Evolutionary conservation across 2,113 vertebrate species (phyloP), one percentile per base, ranked within the genome.

Genomic region (Megalops atlanticus): DNA sequence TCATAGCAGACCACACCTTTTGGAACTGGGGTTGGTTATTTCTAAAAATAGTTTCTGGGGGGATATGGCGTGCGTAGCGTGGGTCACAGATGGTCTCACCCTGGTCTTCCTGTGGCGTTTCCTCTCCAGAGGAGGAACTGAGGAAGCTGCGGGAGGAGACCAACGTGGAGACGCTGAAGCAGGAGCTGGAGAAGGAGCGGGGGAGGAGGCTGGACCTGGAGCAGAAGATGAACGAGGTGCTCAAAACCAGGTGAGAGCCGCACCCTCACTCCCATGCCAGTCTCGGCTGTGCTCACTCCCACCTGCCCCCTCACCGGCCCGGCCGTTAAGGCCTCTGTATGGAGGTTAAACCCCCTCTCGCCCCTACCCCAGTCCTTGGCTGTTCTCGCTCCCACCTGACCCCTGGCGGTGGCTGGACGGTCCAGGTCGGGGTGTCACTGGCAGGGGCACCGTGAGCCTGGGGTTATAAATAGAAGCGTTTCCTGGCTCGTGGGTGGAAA

Each of bases 121-220:
- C 35, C 84, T 85, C n/a, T 77, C 72, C 92, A 99, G 98, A 99
- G 93, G 98, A 99, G 86, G 98, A 99, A 89, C 93, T 99, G 82
- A 93, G 94, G 89, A 99, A 98, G 84, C 92, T 99, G 5, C 87
- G 95, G 68, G 98, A 99, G 77, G 98, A 99, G 85, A 95, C 94
- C 15, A 97, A 96, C 0, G 80, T 96, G 1, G 97, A 99, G 81
- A 91, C 86, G 0, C 91, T 99, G 86, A 94, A 91, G 39, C 97
- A 96, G 88, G 97, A 99, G 81, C 94, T 99, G 84, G 97, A 99
- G 87, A 96, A 94, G 54, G 98, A 99, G 81, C 95, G 95, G 43
- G 89, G 92, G 83, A 95, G 94, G 76, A 92, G 96, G 75, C 33
- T 92, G 0, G 97, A 99, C 85, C 92, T 99, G 84, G 97, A 99